Evolutionary conservation across 2,888 invertebrate genomes (phyloP).

Genomic region (Achlya flavicornis): DNA sequence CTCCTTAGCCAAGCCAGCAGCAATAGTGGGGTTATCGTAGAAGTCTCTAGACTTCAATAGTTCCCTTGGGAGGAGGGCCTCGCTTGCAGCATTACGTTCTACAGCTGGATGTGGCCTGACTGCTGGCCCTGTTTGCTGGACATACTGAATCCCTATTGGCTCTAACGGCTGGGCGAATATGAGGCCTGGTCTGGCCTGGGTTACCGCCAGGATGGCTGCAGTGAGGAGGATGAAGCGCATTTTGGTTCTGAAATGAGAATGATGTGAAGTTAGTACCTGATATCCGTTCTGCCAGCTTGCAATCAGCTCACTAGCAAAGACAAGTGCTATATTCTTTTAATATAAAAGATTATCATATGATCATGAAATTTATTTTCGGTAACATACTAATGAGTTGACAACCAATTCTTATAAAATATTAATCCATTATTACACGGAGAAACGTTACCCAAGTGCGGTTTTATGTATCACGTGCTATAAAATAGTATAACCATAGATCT

Average conservation of each 20-base stretch:
- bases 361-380: no score
- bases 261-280: background rate
- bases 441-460: no score
- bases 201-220: conserved; percentile 65
- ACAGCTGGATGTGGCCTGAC: conserved; percentile 88
- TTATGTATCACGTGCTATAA: no score
- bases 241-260: conserved; percentile 41
- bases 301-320: no score
- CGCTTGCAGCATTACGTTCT: conserved; percentile 87
- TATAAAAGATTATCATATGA: no score
- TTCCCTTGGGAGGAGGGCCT: conserved; percentile 88
- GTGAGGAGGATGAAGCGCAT: conserved; percentile 63
- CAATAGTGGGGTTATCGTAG: conserved; percentile 90
- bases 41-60: conserved; percentile 86
- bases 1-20: conserved; percentile 89
- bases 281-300: no score
- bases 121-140: conserved; percentile 54
- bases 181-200: conserved; percentile 75
- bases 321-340: no score
- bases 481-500: no score
- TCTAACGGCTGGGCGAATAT: conserved; percentile 75
- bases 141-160: conserved; percentile 79
- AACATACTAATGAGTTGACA: no score
- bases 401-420: no score
- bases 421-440: no score